Percentiles rank a stretch among this genome's conserved stretches.
Conservation (phyloP, 1,140 invertebrate genomes). For the Cephus cinctus region DNA sequence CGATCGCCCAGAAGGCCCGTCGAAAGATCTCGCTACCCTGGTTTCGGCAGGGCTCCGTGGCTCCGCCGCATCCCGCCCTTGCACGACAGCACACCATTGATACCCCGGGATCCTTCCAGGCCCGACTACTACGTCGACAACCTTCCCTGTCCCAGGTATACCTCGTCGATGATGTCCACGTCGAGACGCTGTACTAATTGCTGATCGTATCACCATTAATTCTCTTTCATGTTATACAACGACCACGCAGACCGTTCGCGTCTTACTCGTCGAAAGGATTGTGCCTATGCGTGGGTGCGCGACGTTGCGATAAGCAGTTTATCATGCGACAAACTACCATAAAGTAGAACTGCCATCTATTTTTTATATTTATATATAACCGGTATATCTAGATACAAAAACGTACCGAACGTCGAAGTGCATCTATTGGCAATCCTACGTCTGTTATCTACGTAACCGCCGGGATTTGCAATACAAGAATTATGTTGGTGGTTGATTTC, state of each 20-base stretch:
- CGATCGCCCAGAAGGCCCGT: constrained; percentile 66
- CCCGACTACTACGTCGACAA: constrained; percentile 63
- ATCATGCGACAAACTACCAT: too few relatives aligned
- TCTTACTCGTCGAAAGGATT: too few relatives aligned
- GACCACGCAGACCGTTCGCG: too few relatives aligned
- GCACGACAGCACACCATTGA: constrained; percentile 87
- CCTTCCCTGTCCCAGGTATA: constrained; percentile 60
- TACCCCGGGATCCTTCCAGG: constrained; percentile 79
- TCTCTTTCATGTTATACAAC: constrained; percentile 11
- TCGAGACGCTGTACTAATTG: constrained; percentile 15
- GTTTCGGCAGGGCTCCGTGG: constrained; percentile 78
- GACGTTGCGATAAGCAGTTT: too few relatives aligned
- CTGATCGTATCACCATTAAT: not conserved
- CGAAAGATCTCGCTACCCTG: constrained; percentile 86
- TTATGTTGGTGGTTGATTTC: constrained; percentile 21
- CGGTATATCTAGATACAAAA: too few relatives aligned
- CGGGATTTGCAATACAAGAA: too few relatives aligned
- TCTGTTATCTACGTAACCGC: too few relatives aligned
- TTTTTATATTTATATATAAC: too few relatives aligned
- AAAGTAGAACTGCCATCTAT: too few relatives aligned
- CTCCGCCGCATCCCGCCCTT: constrained; percentile 67
- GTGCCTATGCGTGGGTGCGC: too few relatives aligned
- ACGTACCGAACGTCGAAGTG: too few relatives aligned
- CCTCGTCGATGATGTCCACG: not conserved
- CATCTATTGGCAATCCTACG: too few relatives aligned